Evolutionary conservation across 1,140 invertebrate genomes (phyloP).

Genomic region (Drosophila rufa): DNA sequence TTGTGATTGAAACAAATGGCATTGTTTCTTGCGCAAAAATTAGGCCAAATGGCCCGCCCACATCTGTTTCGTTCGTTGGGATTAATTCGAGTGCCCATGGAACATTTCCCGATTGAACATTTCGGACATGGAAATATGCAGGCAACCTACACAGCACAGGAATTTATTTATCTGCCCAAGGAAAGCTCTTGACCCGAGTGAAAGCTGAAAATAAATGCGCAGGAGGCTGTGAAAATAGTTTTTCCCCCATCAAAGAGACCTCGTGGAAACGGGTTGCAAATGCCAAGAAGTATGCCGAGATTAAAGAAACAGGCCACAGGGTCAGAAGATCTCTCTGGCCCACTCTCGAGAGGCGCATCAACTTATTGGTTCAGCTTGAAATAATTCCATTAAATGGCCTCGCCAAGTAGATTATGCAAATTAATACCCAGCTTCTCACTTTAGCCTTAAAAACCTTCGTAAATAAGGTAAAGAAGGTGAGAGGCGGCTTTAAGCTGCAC

Average conservation of each 20-base stretch:
- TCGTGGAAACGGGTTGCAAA: conserved; percentile 8
- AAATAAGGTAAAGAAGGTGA: not conserved
- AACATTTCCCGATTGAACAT: conserved; percentile 26
- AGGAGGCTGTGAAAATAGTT: conserved; percentile 38
- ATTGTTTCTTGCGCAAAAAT: conserved; percentile 14
- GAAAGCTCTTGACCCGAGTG: not conserved
- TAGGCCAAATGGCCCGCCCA: conserved; percentile 13
- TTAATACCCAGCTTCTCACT: conserved; percentile 12
- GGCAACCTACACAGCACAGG: not conserved
- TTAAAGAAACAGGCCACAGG: conserved; percentile 13
- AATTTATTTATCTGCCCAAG: conserved; percentile 29
- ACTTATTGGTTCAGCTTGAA: conserved; percentile 26
- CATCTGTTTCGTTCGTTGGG: conserved; percentile 13
- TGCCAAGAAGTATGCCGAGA: conserved; percentile 18
- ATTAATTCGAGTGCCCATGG: conserved; percentile 18
- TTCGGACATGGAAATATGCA: conserved; percentile 35
- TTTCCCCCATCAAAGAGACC: conserved; percentile 9
- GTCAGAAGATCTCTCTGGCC: not conserved
- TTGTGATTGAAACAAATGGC: conserved; percentile 48
- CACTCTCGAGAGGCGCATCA: not conserved
- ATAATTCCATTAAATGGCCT: conserved; percentile 22
- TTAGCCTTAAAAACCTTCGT: not conserved
- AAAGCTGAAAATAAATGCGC: conserved; percentile 18
- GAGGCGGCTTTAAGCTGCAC: conserved; percentile 1
- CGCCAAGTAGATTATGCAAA: conserved; percentile 20